These are phyloP conservation scores for Antechinus stuartii DNA, from an alignment of 2,113 vertebrate genomes.

Conservation along the genomic window DNA sequence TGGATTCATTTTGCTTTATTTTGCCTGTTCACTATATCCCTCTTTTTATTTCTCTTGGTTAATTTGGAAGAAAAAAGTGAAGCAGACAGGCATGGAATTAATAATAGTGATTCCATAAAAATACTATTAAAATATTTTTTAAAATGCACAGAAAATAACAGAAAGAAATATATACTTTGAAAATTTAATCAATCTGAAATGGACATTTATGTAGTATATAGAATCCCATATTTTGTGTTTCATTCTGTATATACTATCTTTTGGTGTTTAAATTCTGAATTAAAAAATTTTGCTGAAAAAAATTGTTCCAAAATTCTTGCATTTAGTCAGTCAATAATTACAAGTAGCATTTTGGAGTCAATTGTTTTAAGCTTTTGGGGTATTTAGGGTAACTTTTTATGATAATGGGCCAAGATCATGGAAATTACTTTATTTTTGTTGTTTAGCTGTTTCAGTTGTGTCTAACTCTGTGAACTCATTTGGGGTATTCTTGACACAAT, in stretches of 20 bases:
- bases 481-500: neutral
- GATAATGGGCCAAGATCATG: neutral
- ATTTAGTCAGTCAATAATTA: slow-evolving; percentile 54
- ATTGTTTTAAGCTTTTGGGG: slow-evolving; percentile 29
- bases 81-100: neutral
- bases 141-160: neutral
- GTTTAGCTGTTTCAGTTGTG: neutral
- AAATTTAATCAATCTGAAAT: neutral
- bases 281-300: neutral
- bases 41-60: too few relatives aligned
- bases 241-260: neutral
- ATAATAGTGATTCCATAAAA: neutral
- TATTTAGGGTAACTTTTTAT: neutral
- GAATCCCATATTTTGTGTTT: neutral
- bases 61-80: neutral
- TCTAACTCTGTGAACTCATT: neutral
- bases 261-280: neutral
- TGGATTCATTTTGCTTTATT: neutral
- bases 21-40: neutral
- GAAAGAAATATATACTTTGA: neutral
- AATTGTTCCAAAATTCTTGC: neutral
- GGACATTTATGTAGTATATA: neutral
- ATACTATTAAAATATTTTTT: neutral
- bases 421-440: neutral
- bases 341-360: slow-evolving; percentile 13